Conservation (phyloP, 2,113 vertebrate species). For the Platysternon megacephalum region DNA sequence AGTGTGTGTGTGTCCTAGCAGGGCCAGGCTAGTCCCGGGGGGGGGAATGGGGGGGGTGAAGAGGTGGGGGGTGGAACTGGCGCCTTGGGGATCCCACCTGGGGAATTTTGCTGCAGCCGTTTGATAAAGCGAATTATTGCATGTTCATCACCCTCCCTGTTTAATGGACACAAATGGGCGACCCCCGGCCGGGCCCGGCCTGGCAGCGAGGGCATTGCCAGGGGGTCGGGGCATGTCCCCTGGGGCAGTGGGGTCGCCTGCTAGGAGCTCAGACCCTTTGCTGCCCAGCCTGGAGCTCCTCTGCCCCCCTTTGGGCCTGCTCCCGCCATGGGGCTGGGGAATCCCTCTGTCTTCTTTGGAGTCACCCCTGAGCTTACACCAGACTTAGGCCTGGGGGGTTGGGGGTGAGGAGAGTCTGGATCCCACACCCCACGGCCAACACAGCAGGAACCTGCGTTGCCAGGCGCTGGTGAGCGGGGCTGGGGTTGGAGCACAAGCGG, state of each 20-base stretch:
- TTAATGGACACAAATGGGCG: background rate
- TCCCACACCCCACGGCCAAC: background rate
- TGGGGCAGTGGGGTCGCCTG: too few relatives aligned
- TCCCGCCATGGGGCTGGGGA: background rate
- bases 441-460: background rate
- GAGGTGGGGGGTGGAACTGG: background rate
- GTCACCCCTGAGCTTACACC: background rate
- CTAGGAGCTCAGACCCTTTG: background rate
- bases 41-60: too few relatives aligned
- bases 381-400: background rate
- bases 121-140: background rate
- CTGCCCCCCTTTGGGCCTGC: background rate
- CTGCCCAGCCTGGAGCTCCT: background rate
- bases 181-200: fast-evolving
- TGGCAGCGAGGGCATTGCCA: background rate
- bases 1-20: background rate
- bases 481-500: background rate
- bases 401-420: background rate
- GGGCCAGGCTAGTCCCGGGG: background rate
- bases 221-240: too few relatives aligned
- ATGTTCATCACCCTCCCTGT: fast-evolving
- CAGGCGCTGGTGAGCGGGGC: background rate
- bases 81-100: background rate
- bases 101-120: background rate
- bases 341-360: background rate